Conservation (phyloP, 2,888 invertebrate genomes). For the Anthophora plumipes region DNA sequence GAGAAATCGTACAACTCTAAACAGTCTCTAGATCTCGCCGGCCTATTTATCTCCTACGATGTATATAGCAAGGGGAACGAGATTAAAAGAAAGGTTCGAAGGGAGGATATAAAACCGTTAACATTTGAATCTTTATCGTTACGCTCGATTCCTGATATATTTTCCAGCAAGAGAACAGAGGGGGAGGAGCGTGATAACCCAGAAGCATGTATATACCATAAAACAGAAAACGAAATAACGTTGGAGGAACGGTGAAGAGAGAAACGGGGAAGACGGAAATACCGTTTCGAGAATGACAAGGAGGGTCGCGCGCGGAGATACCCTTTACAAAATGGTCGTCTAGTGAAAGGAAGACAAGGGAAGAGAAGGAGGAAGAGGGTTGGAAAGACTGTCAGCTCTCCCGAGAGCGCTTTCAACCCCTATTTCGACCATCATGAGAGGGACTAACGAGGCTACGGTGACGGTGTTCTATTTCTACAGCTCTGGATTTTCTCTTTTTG, state of each 20-base stretch:
- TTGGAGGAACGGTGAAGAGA: background rate
- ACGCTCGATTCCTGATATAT: too few relatives aligned
- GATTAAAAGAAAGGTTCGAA: background rate
- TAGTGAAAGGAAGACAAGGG: conserved; percentile 2
- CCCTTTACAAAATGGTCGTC: conserved; percentile 3
- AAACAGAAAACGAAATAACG: background rate
- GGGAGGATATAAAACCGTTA: background rate
- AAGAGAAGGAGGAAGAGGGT: background rate
- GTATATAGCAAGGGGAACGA: background rate
- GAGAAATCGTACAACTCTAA: background rate
- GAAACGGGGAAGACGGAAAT: background rate
- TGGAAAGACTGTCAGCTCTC: conserved; percentile 35
- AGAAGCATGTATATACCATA: background rate
- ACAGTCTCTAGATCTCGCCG: too few relatives aligned
- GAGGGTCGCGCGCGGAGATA: background rate
- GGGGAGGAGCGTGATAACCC: too few relatives aligned
- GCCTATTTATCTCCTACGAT: background rate
- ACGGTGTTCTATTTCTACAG: conserved; percentile 29
- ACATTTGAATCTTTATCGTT: background rate
- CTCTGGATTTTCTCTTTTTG: background rate
- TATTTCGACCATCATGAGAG: conserved; percentile 34
- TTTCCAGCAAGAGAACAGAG: too few relatives aligned
- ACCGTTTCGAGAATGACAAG: background rate
- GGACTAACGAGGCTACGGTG: conserved; percentile 37
- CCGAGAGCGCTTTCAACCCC: conserved; percentile 27